A percentile compares a stretch with the other conserved stretches of the same genome.
Conservation (phyloP, 2,113 vertebrate genomes). For the Salvelinus sp. region DNA sequence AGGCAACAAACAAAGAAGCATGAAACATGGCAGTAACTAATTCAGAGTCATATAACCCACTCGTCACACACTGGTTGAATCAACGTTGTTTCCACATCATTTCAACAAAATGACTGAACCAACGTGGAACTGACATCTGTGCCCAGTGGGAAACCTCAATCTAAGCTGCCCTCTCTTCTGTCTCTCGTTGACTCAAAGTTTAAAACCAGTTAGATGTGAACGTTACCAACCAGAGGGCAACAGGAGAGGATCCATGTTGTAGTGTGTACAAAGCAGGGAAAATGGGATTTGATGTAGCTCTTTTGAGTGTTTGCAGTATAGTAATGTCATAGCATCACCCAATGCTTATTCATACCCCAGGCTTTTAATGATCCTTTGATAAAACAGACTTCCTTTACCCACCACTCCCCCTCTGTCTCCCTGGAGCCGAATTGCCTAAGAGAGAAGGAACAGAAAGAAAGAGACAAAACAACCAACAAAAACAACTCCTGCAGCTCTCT, state of each 20-base stretch:
- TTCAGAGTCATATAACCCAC: no score
- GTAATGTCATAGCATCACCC: neutral
- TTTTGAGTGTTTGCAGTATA: constrained; percentile 10
- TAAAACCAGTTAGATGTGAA: neutral
- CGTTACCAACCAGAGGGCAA: neutral
- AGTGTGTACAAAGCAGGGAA: neutral
- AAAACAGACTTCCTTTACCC: constrained; percentile 5
- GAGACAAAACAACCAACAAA: neutral
- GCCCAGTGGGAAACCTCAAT: no score
- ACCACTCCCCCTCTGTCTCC: neutral
- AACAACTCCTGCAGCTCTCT: no score
- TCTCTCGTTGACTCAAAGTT: no score
- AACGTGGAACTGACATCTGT: no score
- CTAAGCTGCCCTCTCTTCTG: no score
- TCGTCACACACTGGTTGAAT: no score
- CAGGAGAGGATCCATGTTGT: neutral
- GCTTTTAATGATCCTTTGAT: constrained; percentile 23
- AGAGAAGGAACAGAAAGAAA: constrained; percentile 11
- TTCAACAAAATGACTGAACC: no score
- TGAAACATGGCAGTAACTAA: no score
- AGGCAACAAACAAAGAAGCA: no score
- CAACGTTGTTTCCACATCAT: no score
- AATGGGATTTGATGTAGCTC: neutral
- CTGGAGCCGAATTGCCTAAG: neutral
- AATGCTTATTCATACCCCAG: neutral